Evolutionary conservation across 1,140 invertebrate genomes (phyloP).

Genomic region (Tachypleus tridentatus): DNA sequence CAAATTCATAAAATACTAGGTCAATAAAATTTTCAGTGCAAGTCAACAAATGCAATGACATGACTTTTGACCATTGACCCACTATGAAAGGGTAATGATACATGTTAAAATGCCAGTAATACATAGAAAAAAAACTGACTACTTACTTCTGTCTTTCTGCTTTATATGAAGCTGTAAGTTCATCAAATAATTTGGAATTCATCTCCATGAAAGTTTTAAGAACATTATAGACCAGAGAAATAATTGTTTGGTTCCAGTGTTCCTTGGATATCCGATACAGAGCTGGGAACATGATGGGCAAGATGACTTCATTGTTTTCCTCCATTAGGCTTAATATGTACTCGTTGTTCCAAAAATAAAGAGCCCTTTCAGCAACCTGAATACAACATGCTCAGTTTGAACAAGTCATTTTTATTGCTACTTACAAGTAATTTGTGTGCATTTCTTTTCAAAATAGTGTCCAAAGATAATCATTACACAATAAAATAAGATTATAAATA

Average conservation of each 20-base stretch:
- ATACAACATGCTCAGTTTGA: not conserved
- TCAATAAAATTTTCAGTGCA: too few species aligned
- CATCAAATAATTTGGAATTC: conserved; percentile 98
- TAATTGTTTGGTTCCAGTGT: conserved; percentile 99
- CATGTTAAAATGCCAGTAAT: not conserved
- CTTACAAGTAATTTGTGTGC: not conserved
- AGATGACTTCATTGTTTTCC: conserved; percentile 60
- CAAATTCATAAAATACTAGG: too few species aligned
- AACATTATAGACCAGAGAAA: conserved; percentile 99
- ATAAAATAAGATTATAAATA: not conserved
- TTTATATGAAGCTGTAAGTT: conserved; percentile 35
- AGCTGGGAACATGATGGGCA: conserved; percentile 87
- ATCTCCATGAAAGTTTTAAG: conserved; percentile 99
- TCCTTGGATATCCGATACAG: conserved; percentile 94
- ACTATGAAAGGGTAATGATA: not conserved
- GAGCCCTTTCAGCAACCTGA: conserved; percentile 91
- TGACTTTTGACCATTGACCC: not conserved
- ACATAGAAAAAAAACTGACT: not conserved
- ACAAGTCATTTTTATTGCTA: not conserved
- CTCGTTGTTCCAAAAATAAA: conserved; percentile 99
- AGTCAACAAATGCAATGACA: not conserved
- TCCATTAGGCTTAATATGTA: conserved; percentile 96
- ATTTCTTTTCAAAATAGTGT: not conserved
- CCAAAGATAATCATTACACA: not conserved
- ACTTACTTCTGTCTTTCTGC: conserved; percentile 27